These are phyloP conservation scores for Scartelaos histophorus DNA, from an alignment of 2,113 vertebrate genomes.

Conservation along the genomic window DNA sequence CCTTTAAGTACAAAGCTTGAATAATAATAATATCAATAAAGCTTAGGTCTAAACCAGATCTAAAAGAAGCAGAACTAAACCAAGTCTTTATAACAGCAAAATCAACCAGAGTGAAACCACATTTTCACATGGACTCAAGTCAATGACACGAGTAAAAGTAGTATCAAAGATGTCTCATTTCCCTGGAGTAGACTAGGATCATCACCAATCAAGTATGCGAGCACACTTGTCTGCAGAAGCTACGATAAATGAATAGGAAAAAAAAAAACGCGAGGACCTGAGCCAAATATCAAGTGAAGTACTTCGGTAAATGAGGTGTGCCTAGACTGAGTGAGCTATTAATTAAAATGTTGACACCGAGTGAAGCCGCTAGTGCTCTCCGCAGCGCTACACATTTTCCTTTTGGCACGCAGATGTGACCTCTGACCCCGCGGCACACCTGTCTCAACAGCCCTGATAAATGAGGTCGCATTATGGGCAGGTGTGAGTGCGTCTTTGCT, in stretches of 20 bases:
- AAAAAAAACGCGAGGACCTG: conserved; percentile 34
- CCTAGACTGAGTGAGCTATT: conserved; percentile 47
- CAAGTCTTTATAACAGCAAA: background rate
- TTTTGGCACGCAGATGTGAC: conserved; percentile 66
- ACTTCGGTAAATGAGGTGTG: conserved; percentile 65
- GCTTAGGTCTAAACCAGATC: background rate
- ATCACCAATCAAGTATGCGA: conserved; percentile 46
- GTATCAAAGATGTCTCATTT: conserved; percentile 48
- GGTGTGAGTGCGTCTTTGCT: conserved; percentile 29
- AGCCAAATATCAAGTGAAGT: conserved; percentile 49
- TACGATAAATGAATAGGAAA: conserved; percentile 28
- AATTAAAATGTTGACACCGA: conserved; percentile 63
- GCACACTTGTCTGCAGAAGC: conserved; percentile 11
- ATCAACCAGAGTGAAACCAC: background rate
- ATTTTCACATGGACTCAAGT: background rate
- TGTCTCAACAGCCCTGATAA: conserved; percentile 60
- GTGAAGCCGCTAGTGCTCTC: conserved; percentile 32
- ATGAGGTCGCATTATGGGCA: conserved; percentile 48
- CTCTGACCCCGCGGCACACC: conserved; percentile 63
- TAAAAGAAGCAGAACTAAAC: background rate
- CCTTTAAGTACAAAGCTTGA: background rate
- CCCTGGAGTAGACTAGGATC: conserved; percentile 40
- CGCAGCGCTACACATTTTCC: conserved; percentile 39
- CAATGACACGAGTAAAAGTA: background rate
- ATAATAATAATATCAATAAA: background rate